Evolutionary conservation across 1,140 invertebrate species (phyloP), one percentile per base, ranked within the genome.

Genomic region (Diplogasteroides magnus): DNA sequence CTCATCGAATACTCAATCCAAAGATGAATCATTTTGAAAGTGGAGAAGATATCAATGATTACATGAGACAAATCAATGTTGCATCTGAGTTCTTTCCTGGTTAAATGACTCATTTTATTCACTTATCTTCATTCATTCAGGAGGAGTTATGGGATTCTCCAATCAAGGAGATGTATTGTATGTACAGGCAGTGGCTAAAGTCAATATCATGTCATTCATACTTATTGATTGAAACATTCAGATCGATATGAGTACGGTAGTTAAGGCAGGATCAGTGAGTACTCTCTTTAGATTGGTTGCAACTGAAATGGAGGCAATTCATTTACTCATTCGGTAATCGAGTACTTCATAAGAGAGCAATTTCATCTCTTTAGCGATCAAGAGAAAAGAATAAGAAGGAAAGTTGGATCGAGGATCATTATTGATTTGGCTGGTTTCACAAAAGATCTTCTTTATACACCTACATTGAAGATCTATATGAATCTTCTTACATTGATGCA

Each of bases 401-500:
- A 14, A 56, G 13, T n/a, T 56, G 13, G 13, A 14, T n/a, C n/a
- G 48, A n/a, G 13, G 13, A 71, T 71, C 2, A 60, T 71, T 14
- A 71, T 71, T 28, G 72, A 74, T 63, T 61, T 74, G 1, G 72
- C 71, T 31, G 72, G 64, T 13, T 74, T 74, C 31, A 57, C 55
- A 19, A 74, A 62, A 64, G 72, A 74, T 32, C 63, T 74, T 13
- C 48, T 74, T 1, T 74, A 74, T 64, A 71, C 69, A 0, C 72
- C 72, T 6, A 74, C 72, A 19, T 56, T 74, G 1, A 72, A 72
- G 63, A 65, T 74, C 56, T 74, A 74, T 64, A 56, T 74, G 69
- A 62, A 31, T n/a, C 28, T 74, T 19, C 69, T 74, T 2, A 67
- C 69, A 29, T n/a, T 74, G 32, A 29, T 74, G 37, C 72, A 74